Percentiles rank a stretch among this genome's conserved stretches.
These are phyloP conservation scores for Electrona antarctica DNA, from an alignment of 2,113 vertebrate genomes.

Conservation along the genomic window DNA sequence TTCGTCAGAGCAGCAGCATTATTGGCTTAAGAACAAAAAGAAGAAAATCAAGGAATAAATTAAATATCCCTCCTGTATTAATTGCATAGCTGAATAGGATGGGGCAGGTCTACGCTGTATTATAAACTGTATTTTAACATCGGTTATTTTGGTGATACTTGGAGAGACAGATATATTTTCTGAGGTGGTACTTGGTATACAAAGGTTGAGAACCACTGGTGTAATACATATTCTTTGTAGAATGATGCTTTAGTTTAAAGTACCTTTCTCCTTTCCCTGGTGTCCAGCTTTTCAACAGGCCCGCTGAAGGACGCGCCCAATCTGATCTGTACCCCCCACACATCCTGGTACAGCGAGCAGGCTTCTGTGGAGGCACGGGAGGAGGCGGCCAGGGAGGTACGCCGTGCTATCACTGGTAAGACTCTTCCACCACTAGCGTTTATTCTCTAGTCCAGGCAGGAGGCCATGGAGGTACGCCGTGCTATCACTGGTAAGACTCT, in stretches of 20 bases:
- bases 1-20: too few relatives aligned
- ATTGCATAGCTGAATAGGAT: too few relatives aligned
- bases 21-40: too few relatives aligned
- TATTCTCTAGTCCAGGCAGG: too few relatives aligned
- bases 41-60: too few relatives aligned
- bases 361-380: slow-evolving; percentile 89
- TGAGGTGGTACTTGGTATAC: too few relatives aligned
- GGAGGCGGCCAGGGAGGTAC: slow-evolving; percentile 89
- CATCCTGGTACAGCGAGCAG: slow-evolving; percentile 92
- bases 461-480: slow-evolving; percentile 79
- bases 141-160: too few relatives aligned
- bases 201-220: too few relatives aligned
- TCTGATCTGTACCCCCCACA: slow-evolving; percentile 90
- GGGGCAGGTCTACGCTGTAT: too few relatives aligned
- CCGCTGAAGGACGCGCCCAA: slow-evolving; percentile 90
- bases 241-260: not conserved
- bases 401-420: slow-evolving; percentile 88
- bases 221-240: not conserved
- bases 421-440: not conserved
- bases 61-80: too few relatives aligned
- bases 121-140: too few relatives aligned
- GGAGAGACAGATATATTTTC: too few relatives aligned
- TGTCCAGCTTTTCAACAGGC: slow-evolving; percentile 85
- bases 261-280: not conserved
- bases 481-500: slow-evolving; percentile 85